A percentile compares a stretch with the other conserved stretches of the same genome.
phyloP scores from a whole-genome alignment of 2,888 invertebrate genomes.

The Dioctria rufipes region DNA sequence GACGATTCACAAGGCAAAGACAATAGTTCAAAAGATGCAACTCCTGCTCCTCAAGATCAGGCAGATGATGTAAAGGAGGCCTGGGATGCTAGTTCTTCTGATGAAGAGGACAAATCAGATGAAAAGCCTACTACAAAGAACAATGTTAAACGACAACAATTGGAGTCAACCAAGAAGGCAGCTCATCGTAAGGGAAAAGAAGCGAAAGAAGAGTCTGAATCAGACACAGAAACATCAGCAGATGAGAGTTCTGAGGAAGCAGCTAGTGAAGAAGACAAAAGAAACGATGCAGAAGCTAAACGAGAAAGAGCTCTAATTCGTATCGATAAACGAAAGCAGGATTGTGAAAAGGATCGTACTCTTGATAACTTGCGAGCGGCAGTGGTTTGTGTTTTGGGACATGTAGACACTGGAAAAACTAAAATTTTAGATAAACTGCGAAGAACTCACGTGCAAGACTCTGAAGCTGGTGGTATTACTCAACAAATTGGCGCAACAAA shows the following conservation, averaged over 20 bases:
- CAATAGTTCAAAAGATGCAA: conserved; percentile 60
- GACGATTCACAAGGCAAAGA: conserved; percentile 59
- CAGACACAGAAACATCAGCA: conserved; percentile 55
- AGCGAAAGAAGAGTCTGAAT: background rate
- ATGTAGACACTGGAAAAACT: conserved; percentile 99
- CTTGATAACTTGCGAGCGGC: conserved; percentile 88
- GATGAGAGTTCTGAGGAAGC: conserved; percentile 63
- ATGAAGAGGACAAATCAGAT: conserved; percentile 63
- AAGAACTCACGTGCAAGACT: conserved; percentile 92
- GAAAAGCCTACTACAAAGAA: conserved; percentile 16
- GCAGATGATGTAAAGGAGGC: conserved; percentile 80
- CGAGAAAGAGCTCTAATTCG: conserved; percentile 81
- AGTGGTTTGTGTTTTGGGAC: conserved; percentile 98
- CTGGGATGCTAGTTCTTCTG: conserved; percentile 84
- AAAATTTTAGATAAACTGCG: conserved; percentile 97
- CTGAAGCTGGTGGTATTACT: conserved; percentile 99
- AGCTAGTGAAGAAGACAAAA: conserved; percentile 75
- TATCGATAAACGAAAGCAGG: conserved; percentile 80
- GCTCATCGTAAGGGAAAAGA: conserved; percentile 6
- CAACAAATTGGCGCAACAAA: conserved; percentile 99
- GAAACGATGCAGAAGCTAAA: conserved; percentile 83
- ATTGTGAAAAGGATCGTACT: conserved; percentile 79
- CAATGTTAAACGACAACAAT: background rate
- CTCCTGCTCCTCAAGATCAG: conserved; percentile 62
- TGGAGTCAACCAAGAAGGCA: conserved; percentile 38